Percentiles rank a stretch among this genome's conserved stretches.
Conservation (phyloP, 1,140 invertebrate genomes). For the Orchestia grillus region DNA sequence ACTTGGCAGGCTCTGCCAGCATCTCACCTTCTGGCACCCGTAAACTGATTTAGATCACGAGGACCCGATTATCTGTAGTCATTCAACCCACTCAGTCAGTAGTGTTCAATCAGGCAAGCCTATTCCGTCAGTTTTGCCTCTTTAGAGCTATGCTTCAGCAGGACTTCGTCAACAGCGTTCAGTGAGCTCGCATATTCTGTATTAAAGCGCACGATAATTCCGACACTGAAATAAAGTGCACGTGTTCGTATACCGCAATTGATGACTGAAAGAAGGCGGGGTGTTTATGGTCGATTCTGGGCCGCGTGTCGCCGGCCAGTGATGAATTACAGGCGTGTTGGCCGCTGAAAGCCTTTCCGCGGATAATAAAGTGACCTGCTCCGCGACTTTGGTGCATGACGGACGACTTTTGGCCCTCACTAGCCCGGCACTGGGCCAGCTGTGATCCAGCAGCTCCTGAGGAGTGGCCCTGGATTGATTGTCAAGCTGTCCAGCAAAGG, state of each 20-base stretch:
- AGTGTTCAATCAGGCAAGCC: background rate
- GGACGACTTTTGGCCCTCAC: background rate
- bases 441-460: background rate
- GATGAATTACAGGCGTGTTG: constrained; percentile 11
- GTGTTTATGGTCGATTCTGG: background rate
- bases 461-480: background rate
- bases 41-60: no score
- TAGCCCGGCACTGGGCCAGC: background rate
- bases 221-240: background rate
- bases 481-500: background rate
- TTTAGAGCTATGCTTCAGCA: background rate
- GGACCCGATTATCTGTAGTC: no score
- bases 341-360: constrained; percentile 11
- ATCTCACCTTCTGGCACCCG: no score
- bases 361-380: constrained; percentile 29
- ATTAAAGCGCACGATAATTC: background rate
- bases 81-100: background rate
- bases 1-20: no score
- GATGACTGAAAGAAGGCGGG: background rate
- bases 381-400: background rate
- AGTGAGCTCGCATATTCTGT: background rate
- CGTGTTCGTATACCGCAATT: background rate
- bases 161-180: background rate
- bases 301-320: background rate
- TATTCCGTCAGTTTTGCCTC: background rate